Evolutionary conservation across 1,140 invertebrate genomes (phyloP), one percentile per base, ranked within the genome.

Genomic region (Muscidifurax raptorellus): DNA sequence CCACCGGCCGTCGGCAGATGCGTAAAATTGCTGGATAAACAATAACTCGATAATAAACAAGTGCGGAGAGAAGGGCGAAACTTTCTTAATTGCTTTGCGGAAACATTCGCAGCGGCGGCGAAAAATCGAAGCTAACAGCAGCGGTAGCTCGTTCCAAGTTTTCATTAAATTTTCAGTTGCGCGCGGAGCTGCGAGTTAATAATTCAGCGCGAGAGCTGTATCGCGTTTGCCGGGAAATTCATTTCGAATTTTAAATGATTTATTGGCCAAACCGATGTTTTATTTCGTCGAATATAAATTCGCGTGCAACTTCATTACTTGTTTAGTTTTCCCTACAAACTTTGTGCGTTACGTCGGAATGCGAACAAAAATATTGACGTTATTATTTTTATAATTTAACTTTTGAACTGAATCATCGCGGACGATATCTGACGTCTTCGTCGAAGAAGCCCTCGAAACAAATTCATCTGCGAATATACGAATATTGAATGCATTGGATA

Each of bases 91-190:
- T 80, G 30, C 64, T 22, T 69, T 69, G 12, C 12, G n/a, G 32
- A 69, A 69, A 47, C 36, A 80, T 69, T 69, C 25, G 9, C 10
- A 7, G 40, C 5, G 5, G 13, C 3, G n/a, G 12, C 10, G 10
- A 69, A 40, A 22, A 69, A 64, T 66, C 76, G 30, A 64, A 66
- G 76, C 22, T 4, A 59, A 59, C 52, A 18, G 52, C 18, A 59
- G 18, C 52, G 18, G 18, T 22, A 22, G 13, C 67, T 59, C 27
- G 80, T 52, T 18, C 74, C 28, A 74, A 74, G 40, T 72, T 81
- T 81, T 72, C 67, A 81, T 81, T 52, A 81, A 81, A 72, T 27
- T 72, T 81, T 72, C 40, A 59, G 52, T 59, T 59, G 36, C 44
- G 52, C 52, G 22, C 52, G 52, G 5, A 59, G 52, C 22, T n/a